Base-by-base conservation (phyloP, 1,140 invertebrate species). In the Meloidogyne hapla region DNA sequence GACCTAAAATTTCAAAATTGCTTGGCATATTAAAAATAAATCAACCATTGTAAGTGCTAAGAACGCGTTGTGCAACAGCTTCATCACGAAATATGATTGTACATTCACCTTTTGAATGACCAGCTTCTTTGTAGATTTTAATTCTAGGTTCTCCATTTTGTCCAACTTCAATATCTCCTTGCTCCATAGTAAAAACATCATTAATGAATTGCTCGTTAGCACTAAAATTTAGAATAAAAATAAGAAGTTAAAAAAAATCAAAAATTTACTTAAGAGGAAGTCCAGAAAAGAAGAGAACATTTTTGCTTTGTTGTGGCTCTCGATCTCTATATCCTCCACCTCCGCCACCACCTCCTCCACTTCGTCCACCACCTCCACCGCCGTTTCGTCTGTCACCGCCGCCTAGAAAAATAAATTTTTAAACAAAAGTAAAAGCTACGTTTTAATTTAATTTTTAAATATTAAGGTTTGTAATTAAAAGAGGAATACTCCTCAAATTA, bases 81-180 rank as follows among this genome's bases (percentile, higher is more conserved):
- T 76, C 79, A 61, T 75, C 73, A 18, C 45, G 28, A 63, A 75
- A 69, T 10, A 38, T 79, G 23, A 80, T 80, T 18, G 78, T 75
- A 48, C 77, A 79, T 67, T 80, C 79, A 21, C 79, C 79, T 61
- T 80, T 80, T 10, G 78, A 80, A 61, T 74, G 69, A 10, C 79
- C 79, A 18, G 42, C 69, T 15, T 75, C 78, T 28, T 40, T 64
- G 33, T 80, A 80, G 10, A 80, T 78, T 67, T 78, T 78, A 25
- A 80, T 76, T 28, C 45, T 80, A 13, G 79, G 72, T 61, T 75
- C 79, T 21, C 79, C 79, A 25, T 80, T 80, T 26, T 63, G 40
- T 63, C 68, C 73, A 21, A 63, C 42, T 64, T 79, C 79, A 62
- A 80, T 65, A 1, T 73, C 64, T 21, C 78, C 78, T 23, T 69